phyloP scores from a whole-genome alignment of 2,888 invertebrate genomes.

The Gastracanthus pulcherrimus region DNA sequence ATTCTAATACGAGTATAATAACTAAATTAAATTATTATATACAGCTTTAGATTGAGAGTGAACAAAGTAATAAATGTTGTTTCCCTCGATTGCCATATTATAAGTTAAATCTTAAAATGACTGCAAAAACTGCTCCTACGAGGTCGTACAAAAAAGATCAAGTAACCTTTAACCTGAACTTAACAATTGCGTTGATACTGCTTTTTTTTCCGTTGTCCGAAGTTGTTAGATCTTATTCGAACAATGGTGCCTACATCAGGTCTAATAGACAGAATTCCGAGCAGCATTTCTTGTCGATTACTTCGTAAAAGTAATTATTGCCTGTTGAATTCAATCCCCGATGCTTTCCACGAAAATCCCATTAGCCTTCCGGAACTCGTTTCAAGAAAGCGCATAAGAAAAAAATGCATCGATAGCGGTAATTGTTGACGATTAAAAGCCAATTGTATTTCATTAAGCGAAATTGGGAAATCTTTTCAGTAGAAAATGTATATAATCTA shows the following conservation, averaged over 20 bases:
- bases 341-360: slow-evolving; percentile 39
- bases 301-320: slow-evolving; percentile 39
- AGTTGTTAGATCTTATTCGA: not conserved
- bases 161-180: not conserved
- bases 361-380: slow-evolving; percentile 15
- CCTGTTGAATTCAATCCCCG: not conserved
- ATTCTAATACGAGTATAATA: too few species aligned
- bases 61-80: too few species aligned
- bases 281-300: slow-evolving; percentile 23
- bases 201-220: not conserved
- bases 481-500: not conserved
- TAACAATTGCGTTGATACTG: not conserved
- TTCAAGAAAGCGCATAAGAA: not conserved
- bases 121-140: not conserved
- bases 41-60: too few species aligned
- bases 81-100: too few species aligned
- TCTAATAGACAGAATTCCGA: slow-evolving; percentile 17
- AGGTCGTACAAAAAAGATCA: not conserved
- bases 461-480: not conserved
- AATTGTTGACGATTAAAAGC: slow-evolving; percentile 18
- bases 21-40: too few species aligned
- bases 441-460: slow-evolving; percentile 3
- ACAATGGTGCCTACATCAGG: not conserved
- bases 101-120: too few species aligned
- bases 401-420: not conserved